A percentile compares a stretch with the other conserved stretches of the same genome.
These are phyloP conservation scores for Dryadula phaetusa DNA, from an alignment of 2,888 invertebrate genomes.

Conservation along the genomic window DNA sequence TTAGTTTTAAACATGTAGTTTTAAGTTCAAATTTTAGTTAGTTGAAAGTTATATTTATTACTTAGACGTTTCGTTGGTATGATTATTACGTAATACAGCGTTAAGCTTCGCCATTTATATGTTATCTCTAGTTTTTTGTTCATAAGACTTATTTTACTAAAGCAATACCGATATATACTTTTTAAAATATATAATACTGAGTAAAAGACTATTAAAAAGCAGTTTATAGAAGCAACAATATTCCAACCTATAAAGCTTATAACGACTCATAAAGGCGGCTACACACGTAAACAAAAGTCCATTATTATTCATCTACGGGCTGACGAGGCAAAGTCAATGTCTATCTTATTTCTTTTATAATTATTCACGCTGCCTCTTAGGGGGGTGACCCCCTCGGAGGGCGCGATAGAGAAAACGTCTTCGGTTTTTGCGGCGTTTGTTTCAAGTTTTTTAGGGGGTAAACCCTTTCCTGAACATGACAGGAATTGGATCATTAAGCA, in stretches of 20 bases:
- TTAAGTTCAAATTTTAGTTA: not conserved
- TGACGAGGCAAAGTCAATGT: slow-evolving; percentile 82
- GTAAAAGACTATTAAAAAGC: slow-evolving; percentile 26
- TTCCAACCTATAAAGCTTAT: slow-evolving; percentile 62
- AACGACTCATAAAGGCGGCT: slow-evolving; percentile 59
- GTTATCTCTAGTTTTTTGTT: too few species aligned
- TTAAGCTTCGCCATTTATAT: too few species aligned
- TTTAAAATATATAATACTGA: slow-evolving; percentile 1
- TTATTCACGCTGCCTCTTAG: slow-evolving; percentile 78
- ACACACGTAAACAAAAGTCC: slow-evolving; percentile 80
- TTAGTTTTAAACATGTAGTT: not conserved
- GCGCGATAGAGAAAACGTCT: slow-evolving; percentile 77
- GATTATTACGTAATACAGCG: too few species aligned
- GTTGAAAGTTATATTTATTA: not conserved
- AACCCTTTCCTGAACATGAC: slow-evolving; percentile 85
- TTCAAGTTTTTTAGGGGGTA: slow-evolving; percentile 84
- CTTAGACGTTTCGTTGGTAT: too few species aligned
- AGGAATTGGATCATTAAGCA: slow-evolving; percentile 84
- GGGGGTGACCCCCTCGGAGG: slow-evolving; percentile 57
- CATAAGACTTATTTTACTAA: too few species aligned
- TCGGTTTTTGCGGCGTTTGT: slow-evolving; percentile 84
- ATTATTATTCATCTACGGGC: slow-evolving; percentile 81
- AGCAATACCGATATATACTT: not conserved
- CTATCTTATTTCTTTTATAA: slow-evolving; percentile 85
- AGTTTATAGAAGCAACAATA: slow-evolving; percentile 57